Base-by-base conservation (phyloP, 2,797 vertebrate species). In the Mus minutoides region DNA sequence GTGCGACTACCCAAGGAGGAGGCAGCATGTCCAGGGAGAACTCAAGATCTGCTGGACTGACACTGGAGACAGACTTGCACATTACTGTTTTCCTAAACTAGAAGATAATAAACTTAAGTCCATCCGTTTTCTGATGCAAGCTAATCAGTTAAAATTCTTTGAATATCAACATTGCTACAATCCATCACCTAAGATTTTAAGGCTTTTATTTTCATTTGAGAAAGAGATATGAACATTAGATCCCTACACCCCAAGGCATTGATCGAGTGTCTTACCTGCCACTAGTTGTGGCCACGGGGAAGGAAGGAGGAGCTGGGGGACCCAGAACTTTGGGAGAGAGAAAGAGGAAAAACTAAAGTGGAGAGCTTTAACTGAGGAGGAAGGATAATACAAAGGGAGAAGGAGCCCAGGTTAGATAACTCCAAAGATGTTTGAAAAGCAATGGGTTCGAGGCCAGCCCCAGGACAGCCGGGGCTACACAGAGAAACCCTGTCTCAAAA, bases 71-170 rank as follows among this genome's bases (percentile, higher is more conserved):
- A 56, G 90, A 29, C 62, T 75, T 76, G 3, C 56, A 10, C 11
- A 67, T 77, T 80, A 80, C 64, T 67, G 24, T 86, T 76, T 80
- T 84, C 80, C 90, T 95, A 92, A 94, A 88, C 37, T 88, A 83
- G 21, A 92, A 75, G 26, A 88, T 60, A 92, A 88, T 60, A 92
- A 80, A 73, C 46, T 54, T 92, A 92, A 84, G 73, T 86, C 24
- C 62, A 60, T 60, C 56, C 19, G 12, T 94, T 95, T 82, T 52
- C 31, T 67, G 62, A 54, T n/a, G 43, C 31, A 85, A 96, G 88
- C 31, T 77, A 87, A 91, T 93, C 92, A 79, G 37, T 26, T 76
- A 84, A 91, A 88, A 88, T 58, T 12, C 79, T 90, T 24, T 75
- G n/a, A 88, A 82, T 91, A 91, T 71, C 34, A 94, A 21, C 22